phyloP scores from a whole-genome alignment of 2,888 invertebrate genomes.

The Allophyes oxyacanthae region DNA sequence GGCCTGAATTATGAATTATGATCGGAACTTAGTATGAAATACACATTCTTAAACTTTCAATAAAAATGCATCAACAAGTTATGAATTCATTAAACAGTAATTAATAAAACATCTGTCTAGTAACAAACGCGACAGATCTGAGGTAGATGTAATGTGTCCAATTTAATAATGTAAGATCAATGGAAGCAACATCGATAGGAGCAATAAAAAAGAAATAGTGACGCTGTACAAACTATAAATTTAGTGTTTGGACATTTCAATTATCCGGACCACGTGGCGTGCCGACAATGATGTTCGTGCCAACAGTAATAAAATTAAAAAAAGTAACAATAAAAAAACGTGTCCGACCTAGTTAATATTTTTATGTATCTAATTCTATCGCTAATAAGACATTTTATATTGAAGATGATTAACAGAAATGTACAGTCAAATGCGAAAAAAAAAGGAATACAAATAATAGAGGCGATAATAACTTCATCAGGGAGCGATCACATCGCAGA shows the following conservation, averaged over 20 bases:
- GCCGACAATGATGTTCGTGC: conserved; percentile 85
- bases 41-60: conserved; percentile 27
- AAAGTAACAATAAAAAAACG: conserved; percentile 70
- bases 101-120: conserved; percentile 48
- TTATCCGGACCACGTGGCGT: conserved; percentile 87
- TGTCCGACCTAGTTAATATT: conserved; percentile 66
- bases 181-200: conserved; percentile 62
- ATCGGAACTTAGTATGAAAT: conserved; percentile 20
- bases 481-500: conserved; percentile 74
- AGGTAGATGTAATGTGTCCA: conserved; percentile 48
- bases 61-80: conserved; percentile 36
- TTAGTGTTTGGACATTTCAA: conserved; percentile 88
- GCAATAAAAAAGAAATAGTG: conserved; percentile 78
- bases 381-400: conserved; percentile 66
- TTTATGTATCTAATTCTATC: conserved; percentile 68
- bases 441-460: conserved; percentile 56
- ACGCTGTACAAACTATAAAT: conserved; percentile 83
- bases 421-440: conserved; percentile 67
- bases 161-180: conserved; percentile 59
- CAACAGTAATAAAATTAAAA: conserved; percentile 82
- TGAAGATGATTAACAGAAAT: conserved; percentile 63
- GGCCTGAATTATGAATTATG: conserved; percentile 4
- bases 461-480: conserved; percentile 74
- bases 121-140: conserved; percentile 45
- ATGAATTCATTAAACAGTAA: conserved; percentile 43